Percentiles rank a stretch among this genome's conserved stretches.
Conservation (phyloP, 2,888 invertebrate species). For the Heliconius sara region DNA sequence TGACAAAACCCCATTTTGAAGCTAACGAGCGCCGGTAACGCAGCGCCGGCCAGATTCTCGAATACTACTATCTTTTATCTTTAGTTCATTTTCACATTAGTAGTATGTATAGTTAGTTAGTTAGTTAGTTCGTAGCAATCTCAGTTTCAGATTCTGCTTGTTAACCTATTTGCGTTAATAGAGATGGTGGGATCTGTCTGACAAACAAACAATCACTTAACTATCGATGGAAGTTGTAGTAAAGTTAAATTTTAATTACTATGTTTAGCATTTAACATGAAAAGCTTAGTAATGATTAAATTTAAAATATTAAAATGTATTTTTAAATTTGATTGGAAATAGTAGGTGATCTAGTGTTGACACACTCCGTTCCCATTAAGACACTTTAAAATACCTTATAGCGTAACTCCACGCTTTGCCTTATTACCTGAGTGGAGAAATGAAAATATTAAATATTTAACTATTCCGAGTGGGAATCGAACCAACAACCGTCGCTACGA, state of each 20-base stretch:
- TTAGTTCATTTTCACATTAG: constrained; percentile 46
- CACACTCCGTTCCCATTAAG: too few species aligned
- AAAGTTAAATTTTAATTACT: not conserved
- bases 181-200: constrained; percentile 27
- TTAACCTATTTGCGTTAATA: constrained; percentile 36
- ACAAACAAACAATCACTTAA: constrained; percentile 27
- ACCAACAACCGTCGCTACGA: too few species aligned
- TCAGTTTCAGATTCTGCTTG: constrained; percentile 34
- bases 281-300: too few species aligned
- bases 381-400: too few species aligned
- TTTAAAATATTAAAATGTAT: too few species aligned
- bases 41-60: constrained; percentile 52
- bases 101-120: constrained; percentile 29
- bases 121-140: constrained; percentile 35
- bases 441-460: too few species aligned
- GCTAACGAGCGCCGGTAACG: constrained; percentile 57
- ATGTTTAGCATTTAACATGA: too few species aligned
- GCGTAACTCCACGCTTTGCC: too few species aligned
- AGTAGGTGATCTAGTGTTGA: too few species aligned
- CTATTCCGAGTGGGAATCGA: too few species aligned
- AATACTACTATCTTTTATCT: constrained; percentile 54
- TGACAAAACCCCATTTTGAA: constrained; percentile 62
- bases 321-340: too few species aligned
- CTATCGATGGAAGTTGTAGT: constrained; percentile 7
- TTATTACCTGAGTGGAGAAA: too few species aligned